Conservation (phyloP, 1,140 invertebrate species). For the Latrodectus geometricus region DNA sequence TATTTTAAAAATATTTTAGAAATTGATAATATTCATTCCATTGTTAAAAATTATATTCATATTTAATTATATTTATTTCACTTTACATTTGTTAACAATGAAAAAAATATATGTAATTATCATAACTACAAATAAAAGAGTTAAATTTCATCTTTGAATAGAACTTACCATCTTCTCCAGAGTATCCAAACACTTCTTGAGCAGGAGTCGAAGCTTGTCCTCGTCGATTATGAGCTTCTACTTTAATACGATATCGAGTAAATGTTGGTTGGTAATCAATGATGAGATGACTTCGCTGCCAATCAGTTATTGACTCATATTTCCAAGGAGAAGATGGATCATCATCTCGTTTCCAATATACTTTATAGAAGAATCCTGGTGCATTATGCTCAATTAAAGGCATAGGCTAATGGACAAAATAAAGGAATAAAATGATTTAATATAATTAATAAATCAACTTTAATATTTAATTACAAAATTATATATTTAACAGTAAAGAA, state of each 20-base stretch:
- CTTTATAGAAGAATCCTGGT: constrained; percentile 89
- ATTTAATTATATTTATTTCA: no score
- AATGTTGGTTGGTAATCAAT: constrained; percentile 90
- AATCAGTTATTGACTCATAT: constrained; percentile 81
- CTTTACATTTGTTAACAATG: neutral
- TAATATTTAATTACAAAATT: no score
- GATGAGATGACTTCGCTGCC: constrained; percentile 76
- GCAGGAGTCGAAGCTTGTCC: constrained; percentile 88
- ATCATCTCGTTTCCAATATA: constrained; percentile 84
- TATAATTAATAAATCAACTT: no score
- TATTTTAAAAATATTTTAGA: no score
- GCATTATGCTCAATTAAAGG: constrained; percentile 96
- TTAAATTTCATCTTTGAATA: neutral
- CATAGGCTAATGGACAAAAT: constrained; percentile 77
- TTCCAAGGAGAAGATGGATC: constrained; percentile 80
- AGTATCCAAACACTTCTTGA: constrained; percentile 87
- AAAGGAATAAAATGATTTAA: neutral
- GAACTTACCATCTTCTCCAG: constrained; percentile 84
- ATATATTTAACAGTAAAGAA: no score
- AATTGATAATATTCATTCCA: no score
- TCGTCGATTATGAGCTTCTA: constrained; percentile 89
- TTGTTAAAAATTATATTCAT: no score
- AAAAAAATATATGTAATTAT: neutral
- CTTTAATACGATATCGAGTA: constrained; percentile 89
- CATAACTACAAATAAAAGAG: neutral